phyloP scores from a whole-genome alignment of 2,888 invertebrate species.

The Tethea ocularis region DNA sequence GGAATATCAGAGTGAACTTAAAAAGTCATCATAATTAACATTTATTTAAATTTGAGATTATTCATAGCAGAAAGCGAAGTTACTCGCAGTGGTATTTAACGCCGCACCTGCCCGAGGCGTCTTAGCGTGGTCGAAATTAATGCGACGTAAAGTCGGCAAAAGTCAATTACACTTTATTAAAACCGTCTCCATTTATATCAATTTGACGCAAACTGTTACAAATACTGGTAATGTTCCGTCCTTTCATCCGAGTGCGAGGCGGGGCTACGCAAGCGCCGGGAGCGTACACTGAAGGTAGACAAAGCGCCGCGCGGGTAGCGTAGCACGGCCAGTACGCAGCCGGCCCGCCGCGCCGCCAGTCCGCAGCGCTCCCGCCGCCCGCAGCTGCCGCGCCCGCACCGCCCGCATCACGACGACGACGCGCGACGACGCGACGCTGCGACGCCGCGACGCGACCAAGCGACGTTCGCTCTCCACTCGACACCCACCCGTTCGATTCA shows the following conservation, averaged over 20 bases:
- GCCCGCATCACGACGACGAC: slow-evolving; percentile 37
- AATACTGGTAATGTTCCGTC: slow-evolving; percentile 83
- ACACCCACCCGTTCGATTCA: slow-evolving; percentile 62
- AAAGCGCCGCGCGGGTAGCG: slow-evolving; percentile 39
- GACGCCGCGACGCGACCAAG: not conserved
- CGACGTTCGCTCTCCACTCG: slow-evolving; percentile 30
- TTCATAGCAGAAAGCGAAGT: slow-evolving; percentile 75
- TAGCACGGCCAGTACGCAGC: slow-evolving; percentile 62
- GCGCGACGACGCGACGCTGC: not conserved
- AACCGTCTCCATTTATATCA: slow-evolving; percentile 84
- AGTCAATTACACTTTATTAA: slow-evolving; percentile 84
- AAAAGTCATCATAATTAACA: slow-evolving; percentile 78
- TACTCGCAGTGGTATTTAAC: slow-evolving; percentile 72
- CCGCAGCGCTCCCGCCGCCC: slow-evolving; percentile 49
- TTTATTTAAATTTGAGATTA: slow-evolving; percentile 80
- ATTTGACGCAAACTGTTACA: slow-evolving; percentile 84
- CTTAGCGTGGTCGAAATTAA: slow-evolving; percentile 82
- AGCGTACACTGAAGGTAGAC: slow-evolving; percentile 54
- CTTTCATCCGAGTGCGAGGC: slow-evolving; percentile 78
- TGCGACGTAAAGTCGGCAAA: slow-evolving; percentile 82
- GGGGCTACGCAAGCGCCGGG: slow-evolving; percentile 81
- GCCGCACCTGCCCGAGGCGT: slow-evolving; percentile 80
- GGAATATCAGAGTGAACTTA: slow-evolving; percentile 60
- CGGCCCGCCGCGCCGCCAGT: slow-evolving; percentile 59
- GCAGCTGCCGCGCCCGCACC: slow-evolving; percentile 42